phyloP scores from a whole-genome alignment of 2,888 invertebrate species.

The Ennomos erosarius region DNA sequence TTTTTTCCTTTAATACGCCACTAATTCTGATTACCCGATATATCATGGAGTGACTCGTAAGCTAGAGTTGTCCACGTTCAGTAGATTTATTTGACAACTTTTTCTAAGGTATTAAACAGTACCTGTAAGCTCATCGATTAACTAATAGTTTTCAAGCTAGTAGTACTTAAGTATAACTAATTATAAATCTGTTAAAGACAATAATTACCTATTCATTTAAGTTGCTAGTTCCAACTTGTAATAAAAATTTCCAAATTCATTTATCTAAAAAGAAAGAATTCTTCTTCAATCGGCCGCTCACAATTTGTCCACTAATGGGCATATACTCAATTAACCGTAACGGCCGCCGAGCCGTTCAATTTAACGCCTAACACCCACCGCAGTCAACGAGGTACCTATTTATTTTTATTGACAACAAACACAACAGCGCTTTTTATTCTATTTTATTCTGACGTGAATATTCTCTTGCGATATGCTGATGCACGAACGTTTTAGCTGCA shows the following conservation, averaged over 20 bases:
- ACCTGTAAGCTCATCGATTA: too few species aligned
- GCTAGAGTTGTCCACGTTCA: too few species aligned
- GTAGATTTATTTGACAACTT: too few species aligned
- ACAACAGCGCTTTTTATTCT: conserved; percentile 29
- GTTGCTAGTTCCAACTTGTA: too few species aligned
- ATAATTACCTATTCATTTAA: too few species aligned
- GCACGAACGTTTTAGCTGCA: conserved; percentile 11
- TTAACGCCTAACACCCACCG: conserved; percentile 77
- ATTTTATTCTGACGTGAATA: conserved; percentile 12
- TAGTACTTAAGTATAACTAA: too few species aligned
- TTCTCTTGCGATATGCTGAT: conserved; percentile 13
- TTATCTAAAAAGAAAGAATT: conserved; percentile 37
- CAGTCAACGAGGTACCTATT: conserved; percentile 69
- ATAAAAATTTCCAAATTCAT: too few species aligned
- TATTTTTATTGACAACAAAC: conserved; percentile 72
- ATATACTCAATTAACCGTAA: conserved; percentile 82
- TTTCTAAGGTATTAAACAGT: too few species aligned
- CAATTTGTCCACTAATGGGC: conserved; percentile 71
- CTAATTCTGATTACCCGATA: conserved; percentile 34
- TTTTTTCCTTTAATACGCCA: conserved; percentile 34
- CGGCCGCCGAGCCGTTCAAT: conserved; percentile 76
- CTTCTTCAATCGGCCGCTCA: conserved; percentile 54
- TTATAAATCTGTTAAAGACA: too few species aligned
- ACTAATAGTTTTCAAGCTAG: too few species aligned
- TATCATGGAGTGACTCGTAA: conserved; percentile 27